Percentiles rank a stretch among this genome's conserved stretches.
phyloP scores from a whole-genome alignment of 2,888 invertebrate genomes.

The Netelia virgata region DNA sequence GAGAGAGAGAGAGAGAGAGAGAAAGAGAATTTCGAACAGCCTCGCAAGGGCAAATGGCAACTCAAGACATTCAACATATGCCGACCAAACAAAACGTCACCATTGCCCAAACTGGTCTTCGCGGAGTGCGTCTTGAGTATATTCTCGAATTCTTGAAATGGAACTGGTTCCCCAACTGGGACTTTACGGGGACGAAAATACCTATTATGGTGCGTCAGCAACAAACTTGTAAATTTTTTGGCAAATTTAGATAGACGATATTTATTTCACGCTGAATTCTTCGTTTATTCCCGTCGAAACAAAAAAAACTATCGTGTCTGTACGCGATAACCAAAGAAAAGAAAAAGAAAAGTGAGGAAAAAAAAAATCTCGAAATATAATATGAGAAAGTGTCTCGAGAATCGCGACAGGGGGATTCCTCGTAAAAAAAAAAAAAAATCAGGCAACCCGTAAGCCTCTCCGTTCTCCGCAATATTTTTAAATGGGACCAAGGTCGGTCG shows the following conservation, averaged over 20 bases:
- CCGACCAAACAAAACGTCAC: slow-evolving; percentile 35
- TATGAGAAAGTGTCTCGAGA: slow-evolving; percentile 57
- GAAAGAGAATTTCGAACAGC: background rate
- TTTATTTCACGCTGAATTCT: slow-evolving; percentile 37
- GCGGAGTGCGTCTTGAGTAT: slow-evolving; percentile 24
- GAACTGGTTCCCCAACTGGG: slow-evolving; percentile 60
- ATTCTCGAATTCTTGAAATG: slow-evolving; percentile 58
- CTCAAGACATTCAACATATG: slow-evolving; percentile 21
- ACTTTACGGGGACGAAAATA: slow-evolving; percentile 42
- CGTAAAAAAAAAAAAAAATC: slow-evolving; percentile 45
- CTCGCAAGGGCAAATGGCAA: background rate
- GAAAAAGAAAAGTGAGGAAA: background rate
- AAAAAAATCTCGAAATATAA: slow-evolving; percentile 42
- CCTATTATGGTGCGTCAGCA: slow-evolving; percentile 46
- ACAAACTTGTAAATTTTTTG: slow-evolving; percentile 44
- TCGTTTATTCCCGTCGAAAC: slow-evolving; percentile 7
- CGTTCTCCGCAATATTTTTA: slow-evolving; percentile 32
- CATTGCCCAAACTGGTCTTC: slow-evolving; percentile 59
- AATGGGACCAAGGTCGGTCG: slow-evolving; percentile 66
- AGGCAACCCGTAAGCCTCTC: background rate
- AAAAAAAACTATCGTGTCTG: slow-evolving; percentile 31
- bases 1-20: background rate
- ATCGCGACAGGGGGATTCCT: slow-evolving; percentile 39
- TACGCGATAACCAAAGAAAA: slow-evolving; percentile 1
- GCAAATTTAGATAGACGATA: slow-evolving; percentile 20